A percentile compares a stretch with the other conserved stretches of the same genome.
These are phyloP conservation scores for Porites rus DNA, from an alignment of 92 coral and sea anemone species.

Conservation along the genomic window DNA sequence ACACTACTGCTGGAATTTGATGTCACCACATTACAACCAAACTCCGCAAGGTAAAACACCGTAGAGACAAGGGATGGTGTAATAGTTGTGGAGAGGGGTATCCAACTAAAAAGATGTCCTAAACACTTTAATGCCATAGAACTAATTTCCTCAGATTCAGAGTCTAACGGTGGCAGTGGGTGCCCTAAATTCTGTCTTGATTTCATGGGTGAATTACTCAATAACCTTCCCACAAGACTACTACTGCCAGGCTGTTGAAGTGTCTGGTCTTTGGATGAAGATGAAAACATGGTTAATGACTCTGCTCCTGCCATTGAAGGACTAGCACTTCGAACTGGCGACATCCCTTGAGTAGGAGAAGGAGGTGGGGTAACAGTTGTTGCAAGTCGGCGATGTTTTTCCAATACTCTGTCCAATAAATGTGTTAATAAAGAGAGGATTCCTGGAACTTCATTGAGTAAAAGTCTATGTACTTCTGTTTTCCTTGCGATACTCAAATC, in stretches of 20 bases:
- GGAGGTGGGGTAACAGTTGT: slow-evolving; percentile 99
- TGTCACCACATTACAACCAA: slow-evolving; percentile 93
- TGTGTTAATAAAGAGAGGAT: slow-evolving; percentile 83
- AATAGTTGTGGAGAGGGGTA: slow-evolving; percentile 91
- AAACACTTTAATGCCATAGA: slow-evolving; percentile 83
- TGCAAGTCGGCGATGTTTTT: slow-evolving; percentile 90
- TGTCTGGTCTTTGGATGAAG: slow-evolving; percentile 67
- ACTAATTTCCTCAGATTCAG: slow-evolving; percentile 95
- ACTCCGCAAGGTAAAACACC: slow-evolving; percentile 97
- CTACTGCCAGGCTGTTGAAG: slow-evolving; percentile 71
- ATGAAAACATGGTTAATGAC: slow-evolving; percentile 71
- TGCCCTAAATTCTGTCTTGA: slow-evolving; percentile 84
- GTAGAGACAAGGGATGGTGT: slow-evolving; percentile 93
- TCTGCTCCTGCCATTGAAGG: slow-evolving; percentile 77
- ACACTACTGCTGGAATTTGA: slow-evolving; percentile 71
- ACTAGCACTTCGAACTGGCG: slow-evolving; percentile 82
- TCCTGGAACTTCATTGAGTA: slow-evolving; percentile 89
- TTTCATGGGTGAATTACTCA: slow-evolving; percentile 81
- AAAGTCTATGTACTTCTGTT: slow-evolving; percentile 87
- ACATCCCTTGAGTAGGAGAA: slow-evolving; percentile 95
- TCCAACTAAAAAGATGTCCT: slow-evolving; percentile 96
- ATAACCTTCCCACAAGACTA: slow-evolving; percentile 80
- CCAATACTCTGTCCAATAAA: slow-evolving; percentile 88
- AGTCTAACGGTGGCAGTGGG: slow-evolving; percentile 94
- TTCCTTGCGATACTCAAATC: slow-evolving; percentile 94